Conservation (phyloP, 2,797 vertebrate genomes). For the Clamator glandarius region DNA sequence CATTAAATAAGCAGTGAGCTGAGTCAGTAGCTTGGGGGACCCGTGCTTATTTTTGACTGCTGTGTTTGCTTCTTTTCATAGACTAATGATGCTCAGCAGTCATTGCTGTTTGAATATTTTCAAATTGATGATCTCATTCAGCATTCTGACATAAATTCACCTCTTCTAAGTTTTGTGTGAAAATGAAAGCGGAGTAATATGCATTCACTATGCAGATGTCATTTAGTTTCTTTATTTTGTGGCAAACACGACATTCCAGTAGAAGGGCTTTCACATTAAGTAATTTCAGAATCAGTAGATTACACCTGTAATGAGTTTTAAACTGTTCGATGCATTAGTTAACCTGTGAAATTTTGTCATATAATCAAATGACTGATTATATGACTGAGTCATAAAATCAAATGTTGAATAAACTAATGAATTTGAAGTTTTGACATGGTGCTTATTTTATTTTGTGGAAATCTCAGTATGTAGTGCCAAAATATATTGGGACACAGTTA, state of each 20-base stretch:
- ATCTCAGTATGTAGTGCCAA: background rate
- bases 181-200: background rate
- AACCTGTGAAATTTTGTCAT: background rate
- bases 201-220: background rate
- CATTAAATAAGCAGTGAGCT: background rate
- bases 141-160: background rate
- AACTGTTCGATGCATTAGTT: background rate
- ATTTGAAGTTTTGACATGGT: background rate
- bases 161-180: background rate
- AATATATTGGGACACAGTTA: background rate
- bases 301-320: background rate
- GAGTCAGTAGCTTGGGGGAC: background rate
- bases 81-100: background rate
- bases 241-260: background rate
- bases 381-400: no score
- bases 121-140: background rate
- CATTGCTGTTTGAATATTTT: background rate
- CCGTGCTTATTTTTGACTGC: background rate
- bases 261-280: background rate
- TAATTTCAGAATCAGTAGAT: background rate
- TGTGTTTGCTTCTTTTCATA: background rate
- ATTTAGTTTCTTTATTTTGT: background rate
- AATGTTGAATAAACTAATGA: background rate
- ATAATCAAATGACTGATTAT: background rate
- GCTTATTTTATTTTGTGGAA: background rate